Evolutionary conservation across 2,113 vertebrate species (phyloP).

Genomic region (Trichomycterus rosablanca): DNA sequence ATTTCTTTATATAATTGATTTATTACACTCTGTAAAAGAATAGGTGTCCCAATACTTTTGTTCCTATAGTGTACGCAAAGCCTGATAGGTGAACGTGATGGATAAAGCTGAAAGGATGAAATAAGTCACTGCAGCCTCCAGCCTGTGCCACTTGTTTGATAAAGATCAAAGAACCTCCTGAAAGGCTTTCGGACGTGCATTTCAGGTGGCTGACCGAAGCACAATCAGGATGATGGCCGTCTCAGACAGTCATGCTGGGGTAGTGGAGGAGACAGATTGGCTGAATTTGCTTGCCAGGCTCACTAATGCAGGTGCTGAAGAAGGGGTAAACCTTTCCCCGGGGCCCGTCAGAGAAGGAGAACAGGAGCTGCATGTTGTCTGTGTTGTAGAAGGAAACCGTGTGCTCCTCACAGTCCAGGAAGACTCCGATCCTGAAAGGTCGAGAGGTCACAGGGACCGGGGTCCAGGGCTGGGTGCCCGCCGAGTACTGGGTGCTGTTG

Average conservation of each 20-base stretch:
- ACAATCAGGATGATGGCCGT: neutral
- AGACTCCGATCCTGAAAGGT: conserved; percentile 66
- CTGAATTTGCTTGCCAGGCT: conserved; percentile 55
- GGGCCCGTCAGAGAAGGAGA: conserved; percentile 66
- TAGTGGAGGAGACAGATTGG: conserved; percentile 74
- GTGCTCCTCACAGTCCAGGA: conserved; percentile 71
- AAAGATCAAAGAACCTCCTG: too few relatives aligned
- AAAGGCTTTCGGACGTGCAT: too few relatives aligned
- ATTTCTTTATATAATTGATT: too few relatives aligned
- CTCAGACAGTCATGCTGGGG: conserved; percentile 41
- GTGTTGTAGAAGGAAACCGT: conserved; percentile 75
- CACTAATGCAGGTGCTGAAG: conserved; percentile 80
- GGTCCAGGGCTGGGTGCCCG: conserved; percentile 70
- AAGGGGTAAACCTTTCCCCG: conserved; percentile 70
- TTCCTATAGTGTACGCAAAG: too few relatives aligned
- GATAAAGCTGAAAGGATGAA: too few relatives aligned
- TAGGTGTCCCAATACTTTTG: too few relatives aligned
- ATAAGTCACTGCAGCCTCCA: too few relatives aligned
- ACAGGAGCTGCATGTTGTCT: conserved; percentile 72
- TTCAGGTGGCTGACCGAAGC: too few relatives aligned
- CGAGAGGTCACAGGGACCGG: conserved; percentile 49
- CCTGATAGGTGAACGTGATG: too few relatives aligned
- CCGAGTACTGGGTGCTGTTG: conserved; percentile 64
- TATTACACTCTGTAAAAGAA: too few relatives aligned
- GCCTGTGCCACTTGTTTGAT: too few relatives aligned